These are phyloP conservation scores for Botia almorhae DNA, from an alignment of 2,797 vertebrate genomes.

Conservation along the genomic window DNA sequence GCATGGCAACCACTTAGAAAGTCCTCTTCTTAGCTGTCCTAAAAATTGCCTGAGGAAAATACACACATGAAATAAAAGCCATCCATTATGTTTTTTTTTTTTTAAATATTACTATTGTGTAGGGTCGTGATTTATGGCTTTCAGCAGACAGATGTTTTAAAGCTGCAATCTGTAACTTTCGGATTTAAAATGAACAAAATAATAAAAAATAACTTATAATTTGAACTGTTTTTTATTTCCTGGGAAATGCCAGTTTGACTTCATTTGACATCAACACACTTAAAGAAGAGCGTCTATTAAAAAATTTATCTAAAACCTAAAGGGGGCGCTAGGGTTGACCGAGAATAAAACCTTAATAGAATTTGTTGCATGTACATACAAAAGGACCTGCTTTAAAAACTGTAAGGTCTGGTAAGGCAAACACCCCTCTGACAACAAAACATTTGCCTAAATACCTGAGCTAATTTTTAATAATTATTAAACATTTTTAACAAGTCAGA, in stretches of 20 bases:
- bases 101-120: not conserved
- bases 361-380: conserved; percentile 26
- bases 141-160: not conserved
- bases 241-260: no score
- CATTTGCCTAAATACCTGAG: conserved; percentile 81
- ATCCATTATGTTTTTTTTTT: not conserved
- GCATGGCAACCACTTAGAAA: conserved; percentile 77
- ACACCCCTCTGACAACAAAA: conserved; percentile 60
- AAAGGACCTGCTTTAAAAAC: conserved; percentile 49
- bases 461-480: no score
- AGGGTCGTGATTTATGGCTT: not conserved
- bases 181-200: no score
- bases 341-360: conserved; percentile 2
- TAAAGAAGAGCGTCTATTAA: no score
- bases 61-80: conserved; percentile 14
- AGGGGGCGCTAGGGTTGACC: conserved; percentile 15
- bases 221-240: no score
- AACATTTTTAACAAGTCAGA: no score
- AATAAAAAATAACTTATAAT: no score
- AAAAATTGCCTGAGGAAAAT: conserved; percentile 72
- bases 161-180: no score
- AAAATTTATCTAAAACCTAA: conserved; percentile 8
- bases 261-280: no score
- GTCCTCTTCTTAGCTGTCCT: conserved; percentile 79
- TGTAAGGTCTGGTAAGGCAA: conserved; percentile 54